Conservation (phyloP, 2,888 invertebrate genomes). For the Luperina nickerlii region DNA sequence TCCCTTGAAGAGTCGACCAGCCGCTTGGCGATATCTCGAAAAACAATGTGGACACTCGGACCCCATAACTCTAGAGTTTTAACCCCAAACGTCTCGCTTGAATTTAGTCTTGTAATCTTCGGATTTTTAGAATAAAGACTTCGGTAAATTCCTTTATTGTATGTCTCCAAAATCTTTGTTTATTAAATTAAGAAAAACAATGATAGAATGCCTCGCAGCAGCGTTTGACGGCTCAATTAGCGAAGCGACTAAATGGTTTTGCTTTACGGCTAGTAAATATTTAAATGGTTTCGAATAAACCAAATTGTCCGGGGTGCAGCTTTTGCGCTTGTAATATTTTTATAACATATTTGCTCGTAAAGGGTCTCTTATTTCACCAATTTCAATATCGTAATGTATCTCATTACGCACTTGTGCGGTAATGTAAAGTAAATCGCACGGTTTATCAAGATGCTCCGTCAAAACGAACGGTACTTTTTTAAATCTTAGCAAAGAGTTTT, state of each 20-base stretch:
- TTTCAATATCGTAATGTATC: too few relatives aligned
- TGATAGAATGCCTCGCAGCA: background rate
- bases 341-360: too few relatives aligned
- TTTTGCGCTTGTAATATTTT: background rate
- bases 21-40: background rate
- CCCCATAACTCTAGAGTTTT: background rate
- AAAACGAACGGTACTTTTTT: too few relatives aligned
- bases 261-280: background rate
- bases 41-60: background rate
- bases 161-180: background rate
- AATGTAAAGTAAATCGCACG: too few relatives aligned
- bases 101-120: background rate
- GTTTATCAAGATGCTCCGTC: too few relatives aligned
- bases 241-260: background rate
- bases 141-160: background rate
- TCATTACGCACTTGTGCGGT: too few relatives aligned
- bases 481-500: too few relatives aligned
- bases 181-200: background rate
- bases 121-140: background rate
- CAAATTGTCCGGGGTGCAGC: background rate
- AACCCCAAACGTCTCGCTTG: background rate
- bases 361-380: too few relatives aligned
- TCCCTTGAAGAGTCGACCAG: too few relatives aligned
- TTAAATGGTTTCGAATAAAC: background rate
- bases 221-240: background rate